Evolutionary conservation across 2,797 vertebrate genomes (phyloP), one percentile per base, ranked within the genome.

Genomic region (Ciconia nigra): DNA sequence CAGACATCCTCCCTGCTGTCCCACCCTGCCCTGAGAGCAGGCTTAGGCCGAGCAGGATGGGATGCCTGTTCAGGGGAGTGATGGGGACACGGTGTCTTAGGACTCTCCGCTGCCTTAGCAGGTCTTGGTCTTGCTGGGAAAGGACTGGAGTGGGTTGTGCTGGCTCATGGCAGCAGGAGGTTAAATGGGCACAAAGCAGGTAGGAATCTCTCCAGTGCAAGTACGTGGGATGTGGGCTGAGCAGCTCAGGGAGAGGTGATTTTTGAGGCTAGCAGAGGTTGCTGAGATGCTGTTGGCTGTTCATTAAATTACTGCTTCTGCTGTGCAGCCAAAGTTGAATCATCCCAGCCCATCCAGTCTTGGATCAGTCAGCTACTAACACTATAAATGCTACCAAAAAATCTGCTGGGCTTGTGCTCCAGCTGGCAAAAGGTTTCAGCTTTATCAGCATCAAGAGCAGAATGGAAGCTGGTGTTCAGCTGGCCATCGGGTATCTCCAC

Each of bases 1-100:
- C 59, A 21, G 7, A 5, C 0, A 0, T 49, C 37, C 28, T 46
- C 44, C 46, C 51, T 26, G 49, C 37, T 2, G 1, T 24, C n/a
- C 21, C 4, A 9, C 31, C n/a, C 35, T 67, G 49, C 44, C 39
- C 66, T 11, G 29, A 29, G 49, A n/a, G 51, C 33, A 28, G 63
- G 29, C 9, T 1, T 5, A 7, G 71, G 35, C 37, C 28, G 29
- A 16, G 52, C 25, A 18, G 14, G 28, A 7, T n/a, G 22, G 29
- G 47, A 41, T 1, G 2, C 44, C 20, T 5, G 8, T 24, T 41
- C 5, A 3, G 9, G 37, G 62, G 17, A 22, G 41, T 2, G 35
- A 13, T 35, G 71, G 8, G 63, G 46, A 17, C 4, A 0, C 4
- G 10, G 41, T 5, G 18, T 49, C 57, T 61, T 5, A 29, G 37